Conservation (phyloP, 2,888 invertebrate genomes). For the Sarcophaga subvicina region DNA sequence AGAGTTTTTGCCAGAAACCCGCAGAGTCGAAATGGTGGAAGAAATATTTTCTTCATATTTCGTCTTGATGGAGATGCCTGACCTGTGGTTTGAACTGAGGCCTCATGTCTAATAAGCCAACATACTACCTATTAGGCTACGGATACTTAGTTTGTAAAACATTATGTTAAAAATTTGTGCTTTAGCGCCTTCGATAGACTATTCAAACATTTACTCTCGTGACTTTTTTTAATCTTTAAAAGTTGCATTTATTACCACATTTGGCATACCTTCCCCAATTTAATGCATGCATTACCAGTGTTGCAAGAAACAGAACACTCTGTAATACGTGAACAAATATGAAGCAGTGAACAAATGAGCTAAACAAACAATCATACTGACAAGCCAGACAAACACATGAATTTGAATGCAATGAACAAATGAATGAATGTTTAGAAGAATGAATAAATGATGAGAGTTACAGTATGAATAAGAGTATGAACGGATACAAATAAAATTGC, state of each 20-base stretch:
- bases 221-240: too few species aligned
- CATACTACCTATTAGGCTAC: too few species aligned
- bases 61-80: too few species aligned
- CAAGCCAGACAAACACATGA: not conserved
- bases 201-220: too few species aligned
- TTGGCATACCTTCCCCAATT: constrained; percentile 14
- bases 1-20: too few species aligned
- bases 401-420: not conserved
- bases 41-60: too few species aligned
- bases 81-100: too few species aligned
- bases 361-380: constrained; percentile 8
- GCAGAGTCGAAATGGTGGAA: too few species aligned
- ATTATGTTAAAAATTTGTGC: too few species aligned
- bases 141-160: too few species aligned
- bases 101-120: too few species aligned
- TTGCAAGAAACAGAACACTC: not conserved
- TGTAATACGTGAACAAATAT: not conserved
- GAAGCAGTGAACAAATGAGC: constrained; percentile 4
- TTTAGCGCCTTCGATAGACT: too few species aligned
- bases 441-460: constrained; percentile 17
- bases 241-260: not conserved
- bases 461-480: not conserved
- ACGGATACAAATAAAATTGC: not conserved
- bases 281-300: not conserved
- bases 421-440: constrained; percentile 3